Evolutionary conservation across 2,113 vertebrate genomes (phyloP).

Genomic region (Helogale parvula): DNA sequence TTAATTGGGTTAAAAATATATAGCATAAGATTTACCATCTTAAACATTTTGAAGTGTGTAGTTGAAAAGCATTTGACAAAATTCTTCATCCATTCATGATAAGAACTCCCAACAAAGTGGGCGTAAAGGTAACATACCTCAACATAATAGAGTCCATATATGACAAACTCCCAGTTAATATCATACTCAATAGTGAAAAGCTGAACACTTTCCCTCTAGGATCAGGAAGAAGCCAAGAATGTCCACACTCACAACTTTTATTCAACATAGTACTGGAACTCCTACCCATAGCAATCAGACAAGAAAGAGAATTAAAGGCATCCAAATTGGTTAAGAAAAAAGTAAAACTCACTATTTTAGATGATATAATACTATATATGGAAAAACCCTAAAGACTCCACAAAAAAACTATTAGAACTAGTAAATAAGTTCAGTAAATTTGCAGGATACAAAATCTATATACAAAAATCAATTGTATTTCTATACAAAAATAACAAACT

Average conservation of each 20-base stretch:
- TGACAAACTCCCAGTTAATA: not conserved
- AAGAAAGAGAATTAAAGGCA: not conserved
- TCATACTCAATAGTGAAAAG: not conserved
- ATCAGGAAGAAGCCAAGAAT: not conserved
- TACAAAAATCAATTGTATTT: not conserved
- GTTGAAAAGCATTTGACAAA: not conserved
- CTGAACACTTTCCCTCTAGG: not conserved
- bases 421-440: not conserved
- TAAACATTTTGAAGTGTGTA: not conserved
- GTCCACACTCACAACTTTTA: not conserved
- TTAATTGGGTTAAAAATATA: not conserved
- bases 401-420: not conserved
- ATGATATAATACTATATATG: not conserved
- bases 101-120: not conserved
- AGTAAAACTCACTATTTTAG: not conserved
- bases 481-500: not conserved
- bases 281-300: not conserved
- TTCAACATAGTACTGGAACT: not conserved
- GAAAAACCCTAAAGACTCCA: not conserved
- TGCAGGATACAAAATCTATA: not conserved
- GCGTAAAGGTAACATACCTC: not conserved
- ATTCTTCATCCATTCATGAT: not conserved
- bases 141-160: not conserved
- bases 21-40: not conserved
- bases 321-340: not conserved